These are phyloP conservation scores for Alectoris magna DNA, from an alignment of 2,797 vertebrate species.

Conservation along the genomic window DNA sequence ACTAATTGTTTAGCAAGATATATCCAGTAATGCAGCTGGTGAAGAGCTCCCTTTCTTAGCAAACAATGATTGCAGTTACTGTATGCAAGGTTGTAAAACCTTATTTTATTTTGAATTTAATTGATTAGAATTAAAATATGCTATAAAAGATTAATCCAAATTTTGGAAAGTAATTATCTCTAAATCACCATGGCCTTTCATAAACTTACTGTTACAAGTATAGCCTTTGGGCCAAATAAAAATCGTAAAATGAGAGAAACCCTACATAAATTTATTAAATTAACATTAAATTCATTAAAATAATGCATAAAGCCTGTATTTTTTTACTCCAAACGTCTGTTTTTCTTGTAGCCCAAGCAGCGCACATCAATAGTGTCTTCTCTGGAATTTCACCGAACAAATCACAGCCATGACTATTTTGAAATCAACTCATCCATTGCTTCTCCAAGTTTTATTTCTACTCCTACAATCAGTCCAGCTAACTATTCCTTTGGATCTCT, in stretches of 20 bases:
- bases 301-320: not conserved
- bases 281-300: not conserved
- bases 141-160: not conserved
- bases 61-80: constrained; percentile 55
- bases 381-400: constrained; percentile 92
- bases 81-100: not conserved
- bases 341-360: constrained; percentile 90
- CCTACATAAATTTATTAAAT: not conserved
- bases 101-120: constrained; percentile 42
- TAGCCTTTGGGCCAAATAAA: not conserved
- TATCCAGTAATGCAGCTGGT: constrained; percentile 49
- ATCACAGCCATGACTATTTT: constrained; percentile 93
- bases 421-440: constrained; percentile 93
- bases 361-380: constrained; percentile 94
- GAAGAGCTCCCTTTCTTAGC: constrained; percentile 21
- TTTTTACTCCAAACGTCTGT: constrained; percentile 40
- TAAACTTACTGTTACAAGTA: not conserved
- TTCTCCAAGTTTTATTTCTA: constrained; percentile 90
- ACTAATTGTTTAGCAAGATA: constrained; percentile 52
- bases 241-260: not conserved
- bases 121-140: constrained; percentile 32
- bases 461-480: constrained; percentile 87
- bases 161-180: constrained; percentile 12
- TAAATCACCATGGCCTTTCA: not conserved
- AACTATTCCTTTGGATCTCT: constrained; percentile 89